Conservation (phyloP, 2,797 vertebrate genomes). For the Typhlichthys subterraneus region DNA sequence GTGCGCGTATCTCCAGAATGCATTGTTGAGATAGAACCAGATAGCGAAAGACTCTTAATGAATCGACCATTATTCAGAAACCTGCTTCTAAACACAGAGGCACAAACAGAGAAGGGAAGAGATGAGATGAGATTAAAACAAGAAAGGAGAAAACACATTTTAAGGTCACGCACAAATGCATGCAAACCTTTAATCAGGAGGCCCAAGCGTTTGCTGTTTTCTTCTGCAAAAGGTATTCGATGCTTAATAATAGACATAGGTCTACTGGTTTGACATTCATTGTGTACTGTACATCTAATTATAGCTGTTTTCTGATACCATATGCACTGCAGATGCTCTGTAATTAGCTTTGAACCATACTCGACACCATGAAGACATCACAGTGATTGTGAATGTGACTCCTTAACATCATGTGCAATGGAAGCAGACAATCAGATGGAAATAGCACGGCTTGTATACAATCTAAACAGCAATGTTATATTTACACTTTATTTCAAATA, state of each 20-base stretch:
- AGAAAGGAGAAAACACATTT: slow-evolving; percentile 1
- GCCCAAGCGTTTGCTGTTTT: slow-evolving; percentile 16
- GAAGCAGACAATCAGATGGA: neutral
- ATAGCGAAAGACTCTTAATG: slow-evolving; percentile 34
- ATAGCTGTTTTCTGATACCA: slow-evolving; percentile 7
- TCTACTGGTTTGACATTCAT: slow-evolving; percentile 13
- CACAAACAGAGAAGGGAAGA: slow-evolving; percentile 1
- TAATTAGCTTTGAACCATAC: slow-evolving; percentile 38
- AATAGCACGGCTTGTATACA: no score
- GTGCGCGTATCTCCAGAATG: slow-evolving; percentile 7
- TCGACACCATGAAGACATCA: slow-evolving; percentile 3
- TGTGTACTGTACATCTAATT: slow-evolving; percentile 4
- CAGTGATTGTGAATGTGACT: slow-evolving; percentile 31
- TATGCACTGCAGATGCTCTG: slow-evolving; percentile 22
- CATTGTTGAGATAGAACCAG: slow-evolving; percentile 27
- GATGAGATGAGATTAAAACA: slow-evolving; percentile 2
- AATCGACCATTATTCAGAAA: slow-evolving; percentile 34
- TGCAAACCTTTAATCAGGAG: slow-evolving; percentile 27
- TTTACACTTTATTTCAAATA: no score
- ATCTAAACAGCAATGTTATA: no score
- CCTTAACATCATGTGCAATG: slow-evolving; percentile 34
- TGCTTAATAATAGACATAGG: slow-evolving; percentile 23
- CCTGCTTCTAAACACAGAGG: neutral
- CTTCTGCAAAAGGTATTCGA: slow-evolving; percentile 25
- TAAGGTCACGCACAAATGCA: neutral